Evolutionary conservation across 2,797 vertebrate genomes (phyloP).

Genomic region (Mus minutoides): DNA sequence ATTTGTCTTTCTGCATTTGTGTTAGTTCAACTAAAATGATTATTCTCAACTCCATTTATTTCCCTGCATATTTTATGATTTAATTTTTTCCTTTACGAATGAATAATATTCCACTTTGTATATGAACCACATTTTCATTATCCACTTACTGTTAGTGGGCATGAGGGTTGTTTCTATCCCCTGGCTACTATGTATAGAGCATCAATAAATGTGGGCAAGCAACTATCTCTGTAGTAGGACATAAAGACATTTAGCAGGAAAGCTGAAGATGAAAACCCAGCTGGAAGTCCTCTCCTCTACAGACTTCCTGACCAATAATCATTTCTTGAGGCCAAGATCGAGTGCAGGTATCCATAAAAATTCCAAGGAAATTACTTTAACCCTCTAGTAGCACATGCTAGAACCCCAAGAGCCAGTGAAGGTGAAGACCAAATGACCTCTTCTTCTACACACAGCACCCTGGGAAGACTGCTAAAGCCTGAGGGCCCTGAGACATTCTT

Average conservation of each 20-base stretch:
- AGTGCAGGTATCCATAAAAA: neutral
- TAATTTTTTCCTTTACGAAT: neutral
- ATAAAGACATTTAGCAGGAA: neutral
- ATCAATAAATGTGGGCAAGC: neutral
- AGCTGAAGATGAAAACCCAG: neutral
- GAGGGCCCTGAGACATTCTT: no score
- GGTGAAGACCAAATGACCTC: neutral
- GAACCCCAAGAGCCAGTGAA: neutral
- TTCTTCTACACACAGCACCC: no score
- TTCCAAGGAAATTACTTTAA: neutral
- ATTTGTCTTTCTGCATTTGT: neutral
- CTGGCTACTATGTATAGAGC: no score
- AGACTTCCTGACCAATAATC: neutral
- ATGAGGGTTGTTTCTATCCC: neutral
- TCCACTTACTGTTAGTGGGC: neutral
- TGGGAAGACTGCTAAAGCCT: no score
- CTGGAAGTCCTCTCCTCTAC: no score
- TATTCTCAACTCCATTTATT: neutral
- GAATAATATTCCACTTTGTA: neutral
- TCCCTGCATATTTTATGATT: neutral
- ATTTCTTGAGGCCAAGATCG: neutral
- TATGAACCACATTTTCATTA: neutral
- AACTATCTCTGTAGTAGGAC: no score
- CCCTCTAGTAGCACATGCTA: neutral
- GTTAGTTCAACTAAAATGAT: neutral